Evolutionary conservation across 2,888 invertebrate species (phyloP).

Genomic region (Malthinus seriepunctatus): DNA sequence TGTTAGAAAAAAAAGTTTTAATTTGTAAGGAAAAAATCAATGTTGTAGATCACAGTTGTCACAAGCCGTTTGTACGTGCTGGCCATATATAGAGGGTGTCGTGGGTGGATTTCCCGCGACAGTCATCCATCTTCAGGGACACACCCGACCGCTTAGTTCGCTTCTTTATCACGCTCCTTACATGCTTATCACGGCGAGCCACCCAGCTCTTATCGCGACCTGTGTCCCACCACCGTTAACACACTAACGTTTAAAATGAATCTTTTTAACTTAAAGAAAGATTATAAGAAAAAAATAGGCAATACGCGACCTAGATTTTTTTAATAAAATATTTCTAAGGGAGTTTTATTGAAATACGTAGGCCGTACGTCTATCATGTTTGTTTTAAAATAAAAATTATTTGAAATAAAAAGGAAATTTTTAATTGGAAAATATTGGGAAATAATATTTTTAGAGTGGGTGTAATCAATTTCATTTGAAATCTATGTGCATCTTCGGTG

Average conservation of each 20-base stretch:
- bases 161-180: slow-evolving; percentile 52
- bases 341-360: not conserved
- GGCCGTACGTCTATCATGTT: not conserved
- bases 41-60: slow-evolving; percentile 56
- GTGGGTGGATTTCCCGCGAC: slow-evolving; percentile 57
- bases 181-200: slow-evolving; percentile 54
- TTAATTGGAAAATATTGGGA: too few relatives aligned
- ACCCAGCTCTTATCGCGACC: slow-evolving; percentile 52
- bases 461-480: slow-evolving; percentile 23
- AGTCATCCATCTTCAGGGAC: slow-evolving; percentile 56
- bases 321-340: not conserved
- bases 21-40: slow-evolving; percentile 46
- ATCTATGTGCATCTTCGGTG: slow-evolving; percentile 27
- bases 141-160: slow-evolving; percentile 53
- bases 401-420: too few relatives aligned
- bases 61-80: slow-evolving; percentile 54
- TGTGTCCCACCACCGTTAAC: slow-evolving; percentile 44
- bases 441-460: too few relatives aligned
- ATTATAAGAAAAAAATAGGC: too few relatives aligned
- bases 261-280: too few relatives aligned
- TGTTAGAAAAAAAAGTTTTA: slow-evolving; percentile 8
- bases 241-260: slow-evolving; percentile 29
- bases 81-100: slow-evolving; percentile 45
- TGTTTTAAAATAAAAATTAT: too few relatives aligned
- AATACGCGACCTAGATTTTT: too few relatives aligned